A percentile compares a stretch with the other conserved stretches of the same genome.
Evolutionary conservation across 1,140 invertebrate genomes (phyloP).

Genomic region (Listronotus bonariensis): DNA sequence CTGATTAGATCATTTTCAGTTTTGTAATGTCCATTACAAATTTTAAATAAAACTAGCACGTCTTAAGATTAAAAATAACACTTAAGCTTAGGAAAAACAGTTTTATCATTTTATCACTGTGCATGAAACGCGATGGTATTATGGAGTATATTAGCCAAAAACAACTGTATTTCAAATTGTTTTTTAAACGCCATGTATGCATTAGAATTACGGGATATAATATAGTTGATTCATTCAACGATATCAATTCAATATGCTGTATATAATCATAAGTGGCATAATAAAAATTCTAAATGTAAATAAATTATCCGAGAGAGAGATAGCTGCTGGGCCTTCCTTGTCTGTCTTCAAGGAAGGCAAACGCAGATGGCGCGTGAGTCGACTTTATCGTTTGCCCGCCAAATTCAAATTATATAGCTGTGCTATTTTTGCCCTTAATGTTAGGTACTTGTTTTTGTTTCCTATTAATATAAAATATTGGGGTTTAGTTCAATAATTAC

Average conservation of each 20-base stretch:
- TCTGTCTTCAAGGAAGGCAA: too few relatives aligned
- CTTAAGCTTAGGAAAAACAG: slow-evolving; percentile 3
- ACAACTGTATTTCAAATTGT: slow-evolving; percentile 2
- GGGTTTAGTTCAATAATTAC: too few relatives aligned
- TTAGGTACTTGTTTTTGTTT: too few relatives aligned
- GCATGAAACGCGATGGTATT: not conserved
- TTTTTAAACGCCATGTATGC: slow-evolving; percentile 4
- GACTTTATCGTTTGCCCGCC: too few relatives aligned
- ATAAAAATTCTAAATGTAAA: slow-evolving; percentile 13
- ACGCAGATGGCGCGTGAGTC: too few relatives aligned
- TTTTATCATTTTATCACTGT: not conserved
- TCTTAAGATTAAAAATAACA: slow-evolving; percentile 12
- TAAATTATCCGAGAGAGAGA: too few relatives aligned
- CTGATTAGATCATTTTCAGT: not conserved
- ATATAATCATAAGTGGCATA: slow-evolving; percentile 20
- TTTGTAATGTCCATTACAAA: slow-evolving; percentile 13
- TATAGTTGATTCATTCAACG: slow-evolving; percentile 26
- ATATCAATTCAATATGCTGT: slow-evolving; percentile 24
- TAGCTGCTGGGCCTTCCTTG: too few relatives aligned
- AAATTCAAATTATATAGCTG: too few relatives aligned
- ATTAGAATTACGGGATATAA: slow-evolving; percentile 16
- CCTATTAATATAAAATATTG: too few relatives aligned
- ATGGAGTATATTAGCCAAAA: slow-evolving; percentile 7
- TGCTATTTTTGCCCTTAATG: too few relatives aligned
- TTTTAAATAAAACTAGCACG: slow-evolving; percentile 7